A percentile compares a stretch with the other conserved stretches of the same genome.
These are phyloP conservation scores for Sander lucioperca DNA, from an alignment of 2,113 vertebrate genomes.

Conservation along the genomic window DNA sequence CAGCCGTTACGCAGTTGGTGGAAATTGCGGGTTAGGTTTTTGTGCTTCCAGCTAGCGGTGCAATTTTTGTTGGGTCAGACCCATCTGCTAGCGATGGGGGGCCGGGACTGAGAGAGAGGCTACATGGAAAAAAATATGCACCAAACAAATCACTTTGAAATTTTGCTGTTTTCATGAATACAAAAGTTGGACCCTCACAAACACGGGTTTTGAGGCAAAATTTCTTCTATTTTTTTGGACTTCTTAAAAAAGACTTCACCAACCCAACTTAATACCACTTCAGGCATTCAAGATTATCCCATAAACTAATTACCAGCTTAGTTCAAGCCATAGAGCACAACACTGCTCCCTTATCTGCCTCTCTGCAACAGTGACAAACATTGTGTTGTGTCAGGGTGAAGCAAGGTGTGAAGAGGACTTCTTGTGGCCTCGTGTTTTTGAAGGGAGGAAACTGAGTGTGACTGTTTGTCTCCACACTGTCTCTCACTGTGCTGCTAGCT, in stretches of 20 bases:
- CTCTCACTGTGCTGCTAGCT: conserved; percentile 26
- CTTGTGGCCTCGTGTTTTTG: conserved; percentile 12
- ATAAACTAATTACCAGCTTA: conserved; percentile 66
- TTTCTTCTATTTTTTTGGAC: neutral
- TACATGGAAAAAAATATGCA: too few species aligned
- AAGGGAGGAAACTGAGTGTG: conserved; percentile 60
- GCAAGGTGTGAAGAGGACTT: conserved; percentile 54
- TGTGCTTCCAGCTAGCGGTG: too few species aligned
- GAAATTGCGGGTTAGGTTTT: too few species aligned
- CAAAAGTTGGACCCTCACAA: neutral
- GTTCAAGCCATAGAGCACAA: conserved; percentile 36
- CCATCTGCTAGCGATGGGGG: too few species aligned
- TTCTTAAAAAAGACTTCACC: neutral
- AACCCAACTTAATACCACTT: conserved; percentile 57
- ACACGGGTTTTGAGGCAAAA: neutral
- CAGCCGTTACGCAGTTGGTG: too few species aligned
- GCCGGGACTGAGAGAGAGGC: too few species aligned
- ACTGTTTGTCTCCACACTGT: conserved; percentile 58
- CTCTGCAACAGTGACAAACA: conserved; percentile 44
- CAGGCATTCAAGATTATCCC: conserved; percentile 58
- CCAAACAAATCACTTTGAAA: too few species aligned
- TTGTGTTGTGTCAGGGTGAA: conserved; percentile 29
- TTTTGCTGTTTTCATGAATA: too few species aligned
- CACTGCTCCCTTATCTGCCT: conserved; percentile 47
- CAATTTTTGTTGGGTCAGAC: too few species aligned